phyloP scores from a whole-genome alignment of 2,113 vertebrate species.

The Coryphaenoides rupestris region DNA sequence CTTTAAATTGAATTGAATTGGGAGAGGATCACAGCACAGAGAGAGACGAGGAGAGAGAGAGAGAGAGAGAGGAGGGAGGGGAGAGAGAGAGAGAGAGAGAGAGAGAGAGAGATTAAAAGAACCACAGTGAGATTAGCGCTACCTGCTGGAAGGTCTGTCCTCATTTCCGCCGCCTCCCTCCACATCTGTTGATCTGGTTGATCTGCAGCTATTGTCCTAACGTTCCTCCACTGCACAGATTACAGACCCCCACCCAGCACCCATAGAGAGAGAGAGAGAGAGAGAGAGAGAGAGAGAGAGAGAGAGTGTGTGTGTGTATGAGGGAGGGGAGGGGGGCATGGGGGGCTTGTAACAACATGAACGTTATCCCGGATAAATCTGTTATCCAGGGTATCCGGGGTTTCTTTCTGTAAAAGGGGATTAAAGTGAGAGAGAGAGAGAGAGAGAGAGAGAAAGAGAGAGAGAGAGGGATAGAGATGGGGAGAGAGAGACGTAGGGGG shows the following conservation, averaged over 20 bases:
- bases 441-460: slow-evolving; percentile 34
- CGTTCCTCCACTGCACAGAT: slow-evolving; percentile 28
- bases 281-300: too few species aligned
- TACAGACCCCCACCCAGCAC: too few species aligned
- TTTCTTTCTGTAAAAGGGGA: slow-evolving; percentile 50
- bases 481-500: slow-evolving; percentile 9
- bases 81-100: slow-evolving; percentile 1
- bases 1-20: too few species aligned
- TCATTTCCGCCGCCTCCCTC: slow-evolving; percentile 52
- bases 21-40: too few species aligned
- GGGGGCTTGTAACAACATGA: slow-evolving; percentile 44
- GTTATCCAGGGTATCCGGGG: slow-evolving; percentile 53
- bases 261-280: too few species aligned
- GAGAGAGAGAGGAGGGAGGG: not conserved
- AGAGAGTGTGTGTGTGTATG: too few species aligned
- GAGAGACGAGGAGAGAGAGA: slow-evolving; percentile 5
- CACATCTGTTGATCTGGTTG: slow-evolving; percentile 67
- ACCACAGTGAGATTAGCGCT: slow-evolving; percentile 46
- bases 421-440: slow-evolving; percentile 34
- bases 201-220: slow-evolving; percentile 6
- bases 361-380: slow-evolving; percentile 68
- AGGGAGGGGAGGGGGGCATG: slow-evolving; percentile 30
- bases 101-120: slow-evolving; percentile 17
- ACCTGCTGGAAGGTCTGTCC: slow-evolving; percentile 65
- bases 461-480: slow-evolving; percentile 10